A percentile compares a stretch with the other conserved stretches of the same genome.
Evolutionary conservation across 2,797 vertebrate genomes (phyloP).

Genomic region (Cygnus olor): DNA sequence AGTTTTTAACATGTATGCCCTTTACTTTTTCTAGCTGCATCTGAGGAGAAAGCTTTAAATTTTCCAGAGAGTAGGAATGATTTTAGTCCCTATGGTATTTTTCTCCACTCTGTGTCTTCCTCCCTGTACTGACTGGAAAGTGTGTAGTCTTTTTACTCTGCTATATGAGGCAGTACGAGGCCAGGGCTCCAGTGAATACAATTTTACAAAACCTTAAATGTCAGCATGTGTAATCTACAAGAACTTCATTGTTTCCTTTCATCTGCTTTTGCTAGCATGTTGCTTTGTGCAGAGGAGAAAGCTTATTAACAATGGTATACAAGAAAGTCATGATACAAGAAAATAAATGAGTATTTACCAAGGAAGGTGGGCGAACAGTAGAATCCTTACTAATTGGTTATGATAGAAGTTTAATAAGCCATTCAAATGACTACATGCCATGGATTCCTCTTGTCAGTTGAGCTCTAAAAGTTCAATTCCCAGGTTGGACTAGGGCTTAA

Average conservation of each 20-base stretch:
- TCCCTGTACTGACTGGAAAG: not conserved
- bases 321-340: conserved; percentile 57
- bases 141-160: not conserved
- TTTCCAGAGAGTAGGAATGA: not conserved
- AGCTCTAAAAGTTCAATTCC: not conserved
- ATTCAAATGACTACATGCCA: not conserved
- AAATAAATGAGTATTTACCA: conserved; percentile 62
- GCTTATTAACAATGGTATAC: conserved; percentile 22
- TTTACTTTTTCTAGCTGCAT: conserved; percentile 11
- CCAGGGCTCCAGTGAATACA: not conserved
- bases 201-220: not conserved
- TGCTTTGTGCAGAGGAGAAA: not conserved
- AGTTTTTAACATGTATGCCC: not conserved
- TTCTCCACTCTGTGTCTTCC: not conserved
- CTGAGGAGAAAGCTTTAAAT: not conserved
- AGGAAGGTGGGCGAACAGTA: not conserved
- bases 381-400: conserved; percentile 38
- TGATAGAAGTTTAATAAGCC: conserved; percentile 59
- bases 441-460: conserved; percentile 23
- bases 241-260: not conserved
- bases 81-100: not conserved
- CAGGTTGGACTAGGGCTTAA: not conserved
- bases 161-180: not conserved
- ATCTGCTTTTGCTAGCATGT: not conserved
- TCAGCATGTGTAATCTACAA: not conserved